These are phyloP conservation scores for Elephantulus edwardii DNA, from an alignment of 2,113 vertebrate species.

Conservation along the genomic window DNA sequence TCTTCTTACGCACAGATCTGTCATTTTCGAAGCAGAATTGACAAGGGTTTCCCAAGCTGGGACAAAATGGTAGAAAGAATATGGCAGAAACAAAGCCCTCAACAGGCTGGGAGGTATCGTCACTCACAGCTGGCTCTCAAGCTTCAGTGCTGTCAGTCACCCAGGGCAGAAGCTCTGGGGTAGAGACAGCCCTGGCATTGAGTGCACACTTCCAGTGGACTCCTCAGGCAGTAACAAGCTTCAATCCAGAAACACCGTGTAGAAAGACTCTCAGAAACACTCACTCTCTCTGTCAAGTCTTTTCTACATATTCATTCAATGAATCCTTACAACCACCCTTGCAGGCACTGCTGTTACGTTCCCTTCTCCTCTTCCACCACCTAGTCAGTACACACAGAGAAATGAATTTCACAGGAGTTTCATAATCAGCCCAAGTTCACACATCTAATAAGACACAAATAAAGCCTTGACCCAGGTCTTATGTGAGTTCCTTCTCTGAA, in stretches of 20 bases:
- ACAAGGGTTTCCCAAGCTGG: neutral
- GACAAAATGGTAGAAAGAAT: neutral
- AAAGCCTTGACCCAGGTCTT: neutral
- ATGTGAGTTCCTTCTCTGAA: neutral
- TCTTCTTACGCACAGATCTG: neutral
- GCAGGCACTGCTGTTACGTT: neutral
- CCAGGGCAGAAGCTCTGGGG: neutral
- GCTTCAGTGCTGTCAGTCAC: neutral
- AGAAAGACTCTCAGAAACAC: too few species aligned
- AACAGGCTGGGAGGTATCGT: neutral
- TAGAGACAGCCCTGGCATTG: neutral
- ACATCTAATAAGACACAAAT: neutral
- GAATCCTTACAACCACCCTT: neutral
- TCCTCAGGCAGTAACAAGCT: neutral
- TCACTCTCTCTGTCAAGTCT: neutral
- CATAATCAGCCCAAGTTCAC: neutral
- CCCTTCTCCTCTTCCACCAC: too few species aligned
- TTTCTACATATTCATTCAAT: too few species aligned
- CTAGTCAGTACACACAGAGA: neutral
- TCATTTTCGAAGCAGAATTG: neutral
- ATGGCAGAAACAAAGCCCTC: accelerated
- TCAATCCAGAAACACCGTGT: neutral
- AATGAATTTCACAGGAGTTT: neutral
- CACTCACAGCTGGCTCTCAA: neutral
- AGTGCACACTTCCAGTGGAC: neutral